These are phyloP conservation scores for Heliconius himera DNA, from an alignment of 1,140 invertebrate species.

Conservation along the genomic window DNA sequence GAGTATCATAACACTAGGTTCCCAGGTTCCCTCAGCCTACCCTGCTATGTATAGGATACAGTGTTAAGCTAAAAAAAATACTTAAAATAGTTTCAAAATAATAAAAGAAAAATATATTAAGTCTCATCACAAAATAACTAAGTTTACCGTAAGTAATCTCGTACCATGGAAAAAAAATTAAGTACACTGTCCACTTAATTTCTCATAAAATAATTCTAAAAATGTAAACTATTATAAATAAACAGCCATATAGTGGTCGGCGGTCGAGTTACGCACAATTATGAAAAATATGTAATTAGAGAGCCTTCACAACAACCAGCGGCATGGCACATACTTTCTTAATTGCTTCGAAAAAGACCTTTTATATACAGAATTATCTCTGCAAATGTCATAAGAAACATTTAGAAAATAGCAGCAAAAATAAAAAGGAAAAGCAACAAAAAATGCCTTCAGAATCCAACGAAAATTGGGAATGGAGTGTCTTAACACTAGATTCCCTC, in stretches of 20 bases:
- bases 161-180: neutral
- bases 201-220: conserved; percentile 6
- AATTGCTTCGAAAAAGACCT: conserved; percentile 38
- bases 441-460: too few relatives aligned
- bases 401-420: neutral
- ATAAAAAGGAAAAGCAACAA: neutral
- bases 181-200: neutral
- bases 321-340: conserved; percentile 55
- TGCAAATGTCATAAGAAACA: neutral
- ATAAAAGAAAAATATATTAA: too few relatives aligned
- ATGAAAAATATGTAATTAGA: conserved; percentile 57
- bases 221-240: conserved; percentile 17
- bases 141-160: neutral
- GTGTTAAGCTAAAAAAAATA: too few relatives aligned
- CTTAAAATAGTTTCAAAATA: too few relatives aligned
- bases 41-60: too few relatives aligned
- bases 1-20: too few relatives aligned
- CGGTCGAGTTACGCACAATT: conserved; percentile 56
- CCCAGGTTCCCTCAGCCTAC: too few relatives aligned
- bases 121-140: neutral
- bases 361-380: conserved; percentile 10
- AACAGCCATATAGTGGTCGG: conserved; percentile 23
- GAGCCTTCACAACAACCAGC: conserved; percentile 32
- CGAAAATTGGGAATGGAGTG: too few relatives aligned
- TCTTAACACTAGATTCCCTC: too few relatives aligned